phyloP scores from a whole-genome alignment of 2,797 vertebrate genomes.

The Notamacropus eugenii region DNA sequence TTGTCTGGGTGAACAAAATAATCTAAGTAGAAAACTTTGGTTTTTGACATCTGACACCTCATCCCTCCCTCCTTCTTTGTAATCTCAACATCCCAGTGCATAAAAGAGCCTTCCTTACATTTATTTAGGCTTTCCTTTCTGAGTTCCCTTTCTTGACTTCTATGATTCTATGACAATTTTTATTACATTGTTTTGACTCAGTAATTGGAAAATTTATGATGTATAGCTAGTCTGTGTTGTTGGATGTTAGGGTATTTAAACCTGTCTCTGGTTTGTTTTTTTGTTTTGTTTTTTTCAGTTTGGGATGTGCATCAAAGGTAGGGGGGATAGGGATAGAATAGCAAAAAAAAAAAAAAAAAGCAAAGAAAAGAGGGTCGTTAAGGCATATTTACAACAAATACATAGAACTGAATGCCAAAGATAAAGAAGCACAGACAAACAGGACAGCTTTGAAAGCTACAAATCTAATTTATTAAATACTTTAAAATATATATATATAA shows the following conservation, averaged over 20 bases:
- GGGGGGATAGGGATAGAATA: neutral
- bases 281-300: neutral
- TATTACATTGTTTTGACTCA: slow-evolving; percentile 12
- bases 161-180: neutral
- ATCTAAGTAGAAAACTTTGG: neutral
- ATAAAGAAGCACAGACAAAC: neutral
- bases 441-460: neutral
- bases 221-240: neutral
- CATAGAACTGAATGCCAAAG: neutral
- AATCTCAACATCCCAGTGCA: neutral
- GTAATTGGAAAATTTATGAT: neutral
- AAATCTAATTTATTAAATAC: neutral
- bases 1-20: neutral
- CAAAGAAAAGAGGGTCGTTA: neutral
- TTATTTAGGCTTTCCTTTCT: neutral
- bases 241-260: neutral
- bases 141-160: neutral
- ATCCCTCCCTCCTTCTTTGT: neutral
- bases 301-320: neutral
- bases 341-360: neutral
- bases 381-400: neutral
- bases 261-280: neutral
- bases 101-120: neutral
- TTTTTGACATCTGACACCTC: neutral
- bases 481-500: neutral